These are phyloP conservation scores for Amphilophus citrinellus DNA, from an alignment of 2,113 vertebrate genomes.

Conservation along the genomic window DNA sequence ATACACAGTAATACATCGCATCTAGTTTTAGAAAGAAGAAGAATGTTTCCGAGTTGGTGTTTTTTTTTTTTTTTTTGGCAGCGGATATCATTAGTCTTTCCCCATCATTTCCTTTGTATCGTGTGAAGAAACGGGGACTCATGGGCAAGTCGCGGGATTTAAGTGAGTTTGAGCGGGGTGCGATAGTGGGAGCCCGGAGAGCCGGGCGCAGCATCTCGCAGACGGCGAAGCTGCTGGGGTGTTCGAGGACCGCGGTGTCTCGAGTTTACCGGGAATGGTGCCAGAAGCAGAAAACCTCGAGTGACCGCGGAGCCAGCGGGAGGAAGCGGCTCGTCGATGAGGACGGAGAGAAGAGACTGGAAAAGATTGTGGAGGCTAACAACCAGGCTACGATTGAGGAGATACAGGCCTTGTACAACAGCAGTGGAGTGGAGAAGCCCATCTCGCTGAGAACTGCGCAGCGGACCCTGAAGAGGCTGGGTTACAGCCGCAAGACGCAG, in stretches of 20 bases:
- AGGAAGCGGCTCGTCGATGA: not conserved
- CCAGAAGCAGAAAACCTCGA: not conserved
- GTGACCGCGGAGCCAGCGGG: not conserved
- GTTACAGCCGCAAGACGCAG: not conserved
- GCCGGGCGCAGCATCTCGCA: not conserved
- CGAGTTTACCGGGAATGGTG: not conserved
- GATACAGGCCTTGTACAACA: not conserved
- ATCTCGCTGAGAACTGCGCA: not conserved
- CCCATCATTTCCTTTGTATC: not conserved
- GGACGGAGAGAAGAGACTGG: not conserved
- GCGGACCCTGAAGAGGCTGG: not conserved
- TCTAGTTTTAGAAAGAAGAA: too few relatives aligned
- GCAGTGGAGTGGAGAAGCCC: not conserved
- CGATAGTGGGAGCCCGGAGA: not conserved
- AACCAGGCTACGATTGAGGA: not conserved
- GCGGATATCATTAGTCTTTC: not conserved
- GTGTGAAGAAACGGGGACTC: not conserved
- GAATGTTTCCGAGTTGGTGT: too few relatives aligned
- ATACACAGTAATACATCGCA: too few relatives aligned
- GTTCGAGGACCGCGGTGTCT: not conserved
- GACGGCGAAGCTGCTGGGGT: not conserved
- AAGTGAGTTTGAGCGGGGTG: not conserved
- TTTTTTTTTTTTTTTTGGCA: not conserved
- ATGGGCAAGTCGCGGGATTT: conserved; percentile 3
- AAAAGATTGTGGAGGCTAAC: not conserved